A percentile compares a stretch with the other conserved stretches of the same genome.
Conservation (phyloP, 2,888 invertebrate species). For the Nezara viridula region DNA sequence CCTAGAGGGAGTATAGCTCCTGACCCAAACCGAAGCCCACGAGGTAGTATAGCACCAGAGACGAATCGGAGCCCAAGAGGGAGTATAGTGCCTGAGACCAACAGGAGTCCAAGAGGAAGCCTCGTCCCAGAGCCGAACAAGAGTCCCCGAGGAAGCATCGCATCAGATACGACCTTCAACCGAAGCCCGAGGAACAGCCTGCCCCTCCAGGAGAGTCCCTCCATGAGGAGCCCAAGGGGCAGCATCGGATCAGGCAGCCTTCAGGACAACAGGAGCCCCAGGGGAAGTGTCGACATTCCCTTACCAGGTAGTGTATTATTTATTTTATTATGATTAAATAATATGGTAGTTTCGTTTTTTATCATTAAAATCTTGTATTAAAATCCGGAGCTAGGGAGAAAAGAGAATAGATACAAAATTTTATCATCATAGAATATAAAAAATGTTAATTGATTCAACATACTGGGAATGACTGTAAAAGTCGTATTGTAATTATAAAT, state of each 20-base stretch:
- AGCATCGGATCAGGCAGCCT: slow-evolving; percentile 72
- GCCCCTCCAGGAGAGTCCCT: slow-evolving; percentile 69
- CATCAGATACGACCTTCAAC: slow-evolving; percentile 69
- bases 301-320: slow-evolving; percentile 31
- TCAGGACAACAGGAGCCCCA: slow-evolving; percentile 66
- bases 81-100: slow-evolving; percentile 68
- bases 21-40: slow-evolving; percentile 70
- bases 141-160: slow-evolving; percentile 70
- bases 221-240: slow-evolving; percentile 75
- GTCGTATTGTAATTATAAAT: too few species aligned
- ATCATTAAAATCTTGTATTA: too few species aligned
- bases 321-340: background rate
- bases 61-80: slow-evolving; percentile 68
- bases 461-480: too few species aligned
- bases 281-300: slow-evolving; percentile 74
- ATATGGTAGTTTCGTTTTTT: too few species aligned
- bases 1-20: slow-evolving; percentile 71
- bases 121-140: slow-evolving; percentile 70
- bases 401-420: too few species aligned
- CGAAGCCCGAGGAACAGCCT: slow-evolving; percentile 70
- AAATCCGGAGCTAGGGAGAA: too few species aligned
- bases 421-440: too few species aligned
- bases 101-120: slow-evolving; percentile 67
- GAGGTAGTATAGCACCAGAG: slow-evolving; percentile 71
- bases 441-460: too few species aligned